Conservation (phyloP, 2,888 invertebrate species). For the Zygaena filipendulae region DNA sequence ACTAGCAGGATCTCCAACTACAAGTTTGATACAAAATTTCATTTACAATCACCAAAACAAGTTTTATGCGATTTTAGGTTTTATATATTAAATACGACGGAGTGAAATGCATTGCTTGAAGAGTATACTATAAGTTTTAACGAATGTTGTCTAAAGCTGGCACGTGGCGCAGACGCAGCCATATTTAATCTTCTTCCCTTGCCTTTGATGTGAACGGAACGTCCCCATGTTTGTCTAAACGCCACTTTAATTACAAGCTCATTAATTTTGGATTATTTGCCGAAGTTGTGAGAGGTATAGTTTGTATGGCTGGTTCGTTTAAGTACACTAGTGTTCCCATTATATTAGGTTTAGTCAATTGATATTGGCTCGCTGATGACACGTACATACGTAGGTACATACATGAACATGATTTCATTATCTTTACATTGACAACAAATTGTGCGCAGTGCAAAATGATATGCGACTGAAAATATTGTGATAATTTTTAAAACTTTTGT, state of each 20-base stretch:
- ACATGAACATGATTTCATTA: too few relatives aligned
- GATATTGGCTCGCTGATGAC: too few relatives aligned
- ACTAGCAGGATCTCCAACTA: constrained; percentile 60
- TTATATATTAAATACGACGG: neutral
- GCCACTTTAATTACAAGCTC: constrained; percentile 57
- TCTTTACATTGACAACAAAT: too few relatives aligned
- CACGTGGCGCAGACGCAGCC: constrained; percentile 61
- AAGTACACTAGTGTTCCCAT: too few relatives aligned
- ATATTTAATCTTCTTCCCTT: constrained; percentile 52
- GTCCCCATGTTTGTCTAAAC: constrained; percentile 57
- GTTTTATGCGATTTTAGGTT: neutral
- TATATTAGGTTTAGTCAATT: too few relatives aligned
- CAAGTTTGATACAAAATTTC: constrained; percentile 1
- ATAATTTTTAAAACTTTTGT: too few relatives aligned
- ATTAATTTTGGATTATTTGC: constrained; percentile 64
- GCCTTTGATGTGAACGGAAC: constrained; percentile 49
- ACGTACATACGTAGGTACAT: too few relatives aligned
- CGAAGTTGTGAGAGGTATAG: too few relatives aligned
- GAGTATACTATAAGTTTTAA: constrained; percentile 1
- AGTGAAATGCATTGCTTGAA: neutral
- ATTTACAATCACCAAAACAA: neutral
- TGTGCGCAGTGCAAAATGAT: too few relatives aligned
- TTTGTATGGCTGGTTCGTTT: too few relatives aligned
- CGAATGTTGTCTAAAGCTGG: constrained; percentile 39
- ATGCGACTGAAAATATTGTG: too few relatives aligned